Evolutionary conservation across 2,888 invertebrate species (phyloP), one percentile per base, ranked within the genome.

Genomic region (Baccha elongata): DNA sequence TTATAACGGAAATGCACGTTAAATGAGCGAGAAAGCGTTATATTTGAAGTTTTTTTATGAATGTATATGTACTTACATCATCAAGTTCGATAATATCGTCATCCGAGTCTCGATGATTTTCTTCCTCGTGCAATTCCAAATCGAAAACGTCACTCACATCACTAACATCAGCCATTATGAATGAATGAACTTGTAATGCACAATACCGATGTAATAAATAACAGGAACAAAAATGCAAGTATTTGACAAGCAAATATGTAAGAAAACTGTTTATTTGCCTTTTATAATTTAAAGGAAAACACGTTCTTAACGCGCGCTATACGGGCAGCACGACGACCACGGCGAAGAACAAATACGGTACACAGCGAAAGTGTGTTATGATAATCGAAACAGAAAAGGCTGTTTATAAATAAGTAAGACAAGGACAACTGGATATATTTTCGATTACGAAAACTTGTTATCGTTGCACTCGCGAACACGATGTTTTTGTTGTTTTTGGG

Each of bases 81-180:
- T 96, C 96, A 86, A 94, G 92, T 89, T 96, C 96, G 90, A 97
- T 95, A 90, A 95, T 95, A 92, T 98, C 98, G 90, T 98, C 97
- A 87, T 96, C 95, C 52, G 90, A 90, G 85, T 90, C 90, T 67
- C 92, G 92, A 88, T 96, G 96, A 89, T 95, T 95, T 90, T 95
- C 95, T 88, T 93, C 94, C 89, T 95, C 94, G 89, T 94, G 94
- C 89, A 98, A 93, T 92, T 98, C 98, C 91, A 98, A 94, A 93
- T 97, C 97, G 91, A 98, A 98, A 91, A 98, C 96, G 91, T 96
- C 97, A 85, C 86, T 90, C 84, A 88, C 87, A 87, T 89, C 89
- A 86, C 87, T 90, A 84, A 89, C 89, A 87, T 89, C 89, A 86
- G 89, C 89, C 89, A 89, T 89, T 80, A 75, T 87, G 85, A 65